A percentile compares a stretch with the other conserved stretches of the same genome.
phyloP scores from a whole-genome alignment of 1,140 invertebrate species.

The Phocides pigmalion region DNA sequence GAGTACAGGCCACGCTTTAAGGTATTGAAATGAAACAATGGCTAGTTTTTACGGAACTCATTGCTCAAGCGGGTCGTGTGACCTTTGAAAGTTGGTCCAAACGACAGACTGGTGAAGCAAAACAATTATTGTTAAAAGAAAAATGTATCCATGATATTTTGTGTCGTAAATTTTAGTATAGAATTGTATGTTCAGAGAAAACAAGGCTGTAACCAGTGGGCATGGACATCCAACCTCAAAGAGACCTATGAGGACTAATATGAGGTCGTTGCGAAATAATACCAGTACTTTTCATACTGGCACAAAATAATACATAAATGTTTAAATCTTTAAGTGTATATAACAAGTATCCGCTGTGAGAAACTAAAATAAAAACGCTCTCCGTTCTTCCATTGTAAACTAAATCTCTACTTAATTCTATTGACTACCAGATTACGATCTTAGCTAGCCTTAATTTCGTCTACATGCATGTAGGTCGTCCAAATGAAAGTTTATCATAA shows the following conservation, averaged over 20 bases:
- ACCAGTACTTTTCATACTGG: too few species aligned
- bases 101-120: not conserved
- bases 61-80: constrained; percentile 58
- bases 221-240: too few species aligned
- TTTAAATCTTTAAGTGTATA: too few species aligned
- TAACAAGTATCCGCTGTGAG: too few species aligned
- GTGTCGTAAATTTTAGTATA: too few species aligned
- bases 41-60: constrained; percentile 62
- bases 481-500: constrained; percentile 37
- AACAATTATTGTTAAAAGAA: not conserved
- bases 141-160: too few species aligned
- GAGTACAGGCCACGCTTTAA: constrained; percentile 13
- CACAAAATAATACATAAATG: too few species aligned
- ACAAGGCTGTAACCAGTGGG: too few species aligned
- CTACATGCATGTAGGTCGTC: constrained; percentile 34
- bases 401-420: constrained; percentile 32
- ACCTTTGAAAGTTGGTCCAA: constrained; percentile 46
- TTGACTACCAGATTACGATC: constrained; percentile 44
- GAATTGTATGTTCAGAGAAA: too few species aligned
- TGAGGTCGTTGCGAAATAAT: too few species aligned
- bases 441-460: constrained; percentile 42
- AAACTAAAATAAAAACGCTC: not conserved
- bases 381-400: not conserved
- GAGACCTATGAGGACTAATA: too few species aligned
- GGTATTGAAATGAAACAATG: constrained; percentile 59